Conservation (phyloP, 2,888 invertebrate genomes). For the Diarsia dahlii region DNA sequence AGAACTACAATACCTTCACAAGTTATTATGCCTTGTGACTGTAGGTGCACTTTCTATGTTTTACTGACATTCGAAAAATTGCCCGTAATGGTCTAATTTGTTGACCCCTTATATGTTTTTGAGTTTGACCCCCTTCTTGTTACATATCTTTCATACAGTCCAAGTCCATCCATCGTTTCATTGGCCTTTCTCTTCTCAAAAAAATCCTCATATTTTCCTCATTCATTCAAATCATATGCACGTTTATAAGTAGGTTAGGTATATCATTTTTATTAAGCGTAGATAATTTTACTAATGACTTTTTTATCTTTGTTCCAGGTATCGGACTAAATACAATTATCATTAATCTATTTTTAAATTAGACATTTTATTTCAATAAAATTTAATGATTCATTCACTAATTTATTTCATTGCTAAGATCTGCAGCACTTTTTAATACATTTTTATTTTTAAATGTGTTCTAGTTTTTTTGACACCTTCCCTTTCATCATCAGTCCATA, state of each 20-base stretch:
- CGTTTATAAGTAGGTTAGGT: background rate
- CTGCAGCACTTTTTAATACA: conserved; percentile 17
- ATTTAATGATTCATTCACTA: background rate
- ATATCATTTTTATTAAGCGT: background rate
- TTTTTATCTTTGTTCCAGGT: conserved; percentile 40
- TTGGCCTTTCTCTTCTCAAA: too few species aligned
- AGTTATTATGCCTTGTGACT: too few species aligned
- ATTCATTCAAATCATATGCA: background rate
- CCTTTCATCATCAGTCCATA: too few species aligned
- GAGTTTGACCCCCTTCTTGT: too few species aligned
- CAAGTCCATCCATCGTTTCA: background rate
- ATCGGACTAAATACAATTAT: background rate
- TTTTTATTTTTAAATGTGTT: background rate
- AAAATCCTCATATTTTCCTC: background rate
- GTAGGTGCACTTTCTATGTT: too few species aligned
- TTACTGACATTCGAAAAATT: too few species aligned
- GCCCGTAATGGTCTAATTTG: too few species aligned
- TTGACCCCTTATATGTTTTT: too few species aligned
- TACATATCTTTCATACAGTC: background rate
- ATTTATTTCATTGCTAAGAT: conserved; percentile 13
- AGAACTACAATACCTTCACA: too few species aligned
- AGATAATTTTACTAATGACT: conserved; percentile 13
- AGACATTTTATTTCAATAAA: background rate
- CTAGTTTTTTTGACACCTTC: background rate
- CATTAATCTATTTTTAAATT: conserved; percentile 16